Percentiles rank a stretch among this genome's conserved stretches.
Evolutionary conservation across 2,113 vertebrate species (phyloP).

Genomic region (Notechis scutatus): DNA sequence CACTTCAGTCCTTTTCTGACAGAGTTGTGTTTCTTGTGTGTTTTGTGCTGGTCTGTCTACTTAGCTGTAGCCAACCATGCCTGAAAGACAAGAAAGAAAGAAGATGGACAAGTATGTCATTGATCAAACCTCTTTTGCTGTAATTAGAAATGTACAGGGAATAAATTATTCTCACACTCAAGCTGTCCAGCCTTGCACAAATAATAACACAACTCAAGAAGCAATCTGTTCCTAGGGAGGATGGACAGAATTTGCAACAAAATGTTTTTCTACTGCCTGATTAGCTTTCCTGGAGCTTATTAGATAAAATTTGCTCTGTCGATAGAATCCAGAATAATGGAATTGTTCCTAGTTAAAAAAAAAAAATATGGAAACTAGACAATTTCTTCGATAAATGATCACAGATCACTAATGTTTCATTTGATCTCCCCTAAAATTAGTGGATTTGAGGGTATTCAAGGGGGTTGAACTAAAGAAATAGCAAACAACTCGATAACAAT

Average conservation of each 20-base stretch:
- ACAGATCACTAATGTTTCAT: background rate
- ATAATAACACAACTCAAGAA: conserved; percentile 74
- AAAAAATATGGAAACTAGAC: background rate
- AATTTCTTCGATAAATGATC: background rate
- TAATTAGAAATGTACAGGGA: conserved; percentile 81
- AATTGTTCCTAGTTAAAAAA: background rate
- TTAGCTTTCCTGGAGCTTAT: conserved; percentile 40
- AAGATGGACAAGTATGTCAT: conserved; percentile 75
- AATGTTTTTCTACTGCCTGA: conserved; percentile 52
- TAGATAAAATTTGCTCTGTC: conserved; percentile 31
- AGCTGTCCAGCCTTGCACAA: conserved; percentile 78
- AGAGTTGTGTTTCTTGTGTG: conserved; percentile 64
- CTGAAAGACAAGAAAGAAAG: conserved; percentile 69
- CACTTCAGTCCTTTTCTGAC: conserved; percentile 73
- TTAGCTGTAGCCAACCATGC: conserved; percentile 66
- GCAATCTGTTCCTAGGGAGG: conserved; percentile 68
- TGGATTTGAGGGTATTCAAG: background rate
- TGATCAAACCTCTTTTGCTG: conserved; percentile 68
- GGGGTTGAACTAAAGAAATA: background rate
- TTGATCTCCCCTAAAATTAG: background rate
- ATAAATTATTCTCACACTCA: conserved; percentile 81
- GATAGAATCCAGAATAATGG: background rate
- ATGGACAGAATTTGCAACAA: conserved; percentile 59
- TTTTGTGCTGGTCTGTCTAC: conserved; percentile 63
- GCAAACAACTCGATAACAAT: background rate